Evolutionary conservation across 2,888 invertebrate species (phyloP), one percentile per base, ranked within the genome.

Genomic region (Branchellion lobata): DNA sequence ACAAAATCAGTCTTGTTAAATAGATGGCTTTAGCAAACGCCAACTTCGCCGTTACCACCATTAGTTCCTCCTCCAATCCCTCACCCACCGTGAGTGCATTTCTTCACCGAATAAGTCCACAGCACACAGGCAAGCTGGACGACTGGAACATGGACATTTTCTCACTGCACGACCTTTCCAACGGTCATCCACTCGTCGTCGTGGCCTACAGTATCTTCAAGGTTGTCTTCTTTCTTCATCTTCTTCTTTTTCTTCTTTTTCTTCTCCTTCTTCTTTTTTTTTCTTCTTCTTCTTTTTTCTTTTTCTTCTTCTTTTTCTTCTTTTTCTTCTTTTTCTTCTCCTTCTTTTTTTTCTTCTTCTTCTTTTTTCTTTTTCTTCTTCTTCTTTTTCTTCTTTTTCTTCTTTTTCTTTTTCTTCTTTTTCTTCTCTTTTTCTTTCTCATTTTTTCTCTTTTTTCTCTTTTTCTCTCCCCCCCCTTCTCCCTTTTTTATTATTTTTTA

Each of bases 131-230:
- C 72, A 92, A 93, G 81, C 90, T 95, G 82, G 94, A 96, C 87
- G 92, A 92, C 86, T 97, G 97, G 97, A 96, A 96, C 84, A 92
- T 96, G 83, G 95, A 97, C 89, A 94, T 97, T 86, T 97, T 97
- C 91, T 93, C 93, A 88, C 92, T 97, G 87, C 92, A 93, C 84
- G 94, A 96, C 84, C 89, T 94, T 83, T 94, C 95, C 84, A 92
- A 91, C 88, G 92, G 92, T 85, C 92, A 94, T 85, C 95, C 96
- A 81, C 91, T 97, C 83, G 96, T 96, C 82, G 93, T 94, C 85
- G 92, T 97, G 84, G 94, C 95, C 78, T 97, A 94, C 89, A 92
- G 94, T 84, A 93, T 94, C 84, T 95, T 96, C 90, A 93, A 93
- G 88, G 92, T 92, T 85, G 86, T 29, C 24, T 65, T 5, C 29